phyloP scores from a whole-genome alignment of 2,888 invertebrate genomes.

The Polia nebulosa region DNA sequence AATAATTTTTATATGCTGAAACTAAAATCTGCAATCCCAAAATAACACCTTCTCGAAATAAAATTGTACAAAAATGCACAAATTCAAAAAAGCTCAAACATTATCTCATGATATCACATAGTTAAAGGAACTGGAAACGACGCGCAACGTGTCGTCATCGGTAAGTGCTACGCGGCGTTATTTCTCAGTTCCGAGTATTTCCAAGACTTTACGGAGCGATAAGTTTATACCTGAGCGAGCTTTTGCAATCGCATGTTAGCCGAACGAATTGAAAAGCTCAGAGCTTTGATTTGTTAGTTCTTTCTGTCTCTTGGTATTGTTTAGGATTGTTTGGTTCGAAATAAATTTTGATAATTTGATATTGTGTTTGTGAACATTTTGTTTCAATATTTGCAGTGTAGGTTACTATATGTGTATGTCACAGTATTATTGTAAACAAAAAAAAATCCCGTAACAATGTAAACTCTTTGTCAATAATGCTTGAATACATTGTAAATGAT shows the following conservation, averaged over 20 bases:
- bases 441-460: no score
- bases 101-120: slow-evolving; percentile 13
- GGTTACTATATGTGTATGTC: no score
- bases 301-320: neutral
- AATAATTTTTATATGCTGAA: no score
- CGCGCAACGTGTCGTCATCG: neutral
- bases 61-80: neutral
- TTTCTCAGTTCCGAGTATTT: slow-evolving; percentile 62
- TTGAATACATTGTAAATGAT: no score
- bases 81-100: neutral
- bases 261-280: slow-evolving; percentile 71
- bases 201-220: slow-evolving; percentile 78
- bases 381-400: no score
- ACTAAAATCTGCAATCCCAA: no score
- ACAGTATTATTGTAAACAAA: no score
- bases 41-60: neutral
- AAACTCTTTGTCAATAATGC: no score
- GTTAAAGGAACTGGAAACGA: slow-evolving; percentile 3
- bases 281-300: slow-evolving; percentile 39
- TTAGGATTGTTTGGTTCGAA: neutral
- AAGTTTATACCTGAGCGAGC: slow-evolving; percentile 76
- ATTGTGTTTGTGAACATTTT: neutral
- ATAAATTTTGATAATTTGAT: no score
- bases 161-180: slow-evolving; percentile 19
- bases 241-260: slow-evolving; percentile 73